Evolutionary conservation across 2,888 invertebrate species (phyloP), one percentile per base, ranked within the genome.

Genomic region (Acanthopleura granulata): DNA sequence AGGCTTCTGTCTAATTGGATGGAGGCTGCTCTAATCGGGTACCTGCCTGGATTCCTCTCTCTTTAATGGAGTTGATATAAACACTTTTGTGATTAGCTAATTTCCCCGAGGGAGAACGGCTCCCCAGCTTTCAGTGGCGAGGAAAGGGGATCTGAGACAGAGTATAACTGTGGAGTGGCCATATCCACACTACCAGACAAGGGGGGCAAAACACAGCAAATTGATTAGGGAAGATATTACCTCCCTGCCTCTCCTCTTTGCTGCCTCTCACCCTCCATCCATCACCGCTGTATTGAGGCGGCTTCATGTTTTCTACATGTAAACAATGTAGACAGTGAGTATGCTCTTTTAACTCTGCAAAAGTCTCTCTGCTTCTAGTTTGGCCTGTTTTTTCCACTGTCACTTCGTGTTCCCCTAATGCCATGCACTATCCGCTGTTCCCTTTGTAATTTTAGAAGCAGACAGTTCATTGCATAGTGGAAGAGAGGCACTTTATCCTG

Each of bases 71-170:
- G 71, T 71, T 40, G 40, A 51, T 75, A 57, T 76, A 74, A 79
- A 76, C 72, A 72, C 73, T 40, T 62, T 74, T 74, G 77, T 79
- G 76, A 77, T 79, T 79, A 77, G 76, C 76, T 77, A 76, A 79
- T 79, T 75, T 76, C 57, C 74, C 77, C 79, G 76, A 61, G 29
- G 69, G 76, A 75, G 73, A 25, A 27, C 66, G 15, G 27, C 25
- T 18, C 66, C 25, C 29, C 66, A 57, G 18, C 57, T n/a, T 18
- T 22, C 57, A 57, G 57, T 57, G 22, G 22, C 4, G 57, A 22
- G 22, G 57, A 57, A n/a, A 22, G 57, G 57, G 12, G 57, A 57
- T 22, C 57, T 57, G 27, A 66, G 66, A 16, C 18, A 57, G 57
- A 57, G 22, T 18, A 57, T 22, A 57, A 12, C 22, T 6, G 29